phyloP scores from a whole-genome alignment of 2,888 invertebrate species.

The Synergus laeviventris region DNA sequence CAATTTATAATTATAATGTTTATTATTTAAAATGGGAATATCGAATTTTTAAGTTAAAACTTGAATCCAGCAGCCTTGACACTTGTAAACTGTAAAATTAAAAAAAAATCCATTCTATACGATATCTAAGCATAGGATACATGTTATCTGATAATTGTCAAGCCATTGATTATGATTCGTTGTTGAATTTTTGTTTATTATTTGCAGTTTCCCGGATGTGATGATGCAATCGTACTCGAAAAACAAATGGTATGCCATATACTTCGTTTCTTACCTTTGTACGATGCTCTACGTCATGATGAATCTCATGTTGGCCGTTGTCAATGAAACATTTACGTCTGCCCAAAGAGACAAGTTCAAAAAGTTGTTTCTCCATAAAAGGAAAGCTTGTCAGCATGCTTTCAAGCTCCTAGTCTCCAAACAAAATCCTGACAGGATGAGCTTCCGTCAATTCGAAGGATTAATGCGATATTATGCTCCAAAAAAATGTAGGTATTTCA shows the following conservation, averaged over 20 bases:
- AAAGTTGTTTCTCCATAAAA: conserved; percentile 87
- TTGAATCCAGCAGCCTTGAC: too few species aligned
- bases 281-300: conserved; percentile 91
- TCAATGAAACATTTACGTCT: conserved; percentile 92
- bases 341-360: conserved; percentile 91
- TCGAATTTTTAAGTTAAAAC: too few species aligned
- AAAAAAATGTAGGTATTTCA: conserved; percentile 79
- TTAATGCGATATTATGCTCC: conserved; percentile 88
- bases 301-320: conserved; percentile 95
- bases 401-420: conserved; percentile 89
- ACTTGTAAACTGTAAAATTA: too few species aligned
- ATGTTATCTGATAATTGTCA: too few species aligned
- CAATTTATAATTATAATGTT: too few species aligned
- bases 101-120: too few species aligned
- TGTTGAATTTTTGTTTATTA: conserved; percentile 37
- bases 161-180: background rate
- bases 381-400: conserved; percentile 88
- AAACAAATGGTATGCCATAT: conserved; percentile 89
- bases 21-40: too few species aligned
- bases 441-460: conserved; percentile 87
- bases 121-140: too few species aligned
- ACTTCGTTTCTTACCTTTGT: conserved; percentile 91
- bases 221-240: conserved; percentile 94
- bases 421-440: conserved; percentile 82
- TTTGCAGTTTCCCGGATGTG: conserved; percentile 90